Base-by-base conservation (phyloP, 1,140 invertebrate genomes). In the Phocides pigmalion region DNA sequence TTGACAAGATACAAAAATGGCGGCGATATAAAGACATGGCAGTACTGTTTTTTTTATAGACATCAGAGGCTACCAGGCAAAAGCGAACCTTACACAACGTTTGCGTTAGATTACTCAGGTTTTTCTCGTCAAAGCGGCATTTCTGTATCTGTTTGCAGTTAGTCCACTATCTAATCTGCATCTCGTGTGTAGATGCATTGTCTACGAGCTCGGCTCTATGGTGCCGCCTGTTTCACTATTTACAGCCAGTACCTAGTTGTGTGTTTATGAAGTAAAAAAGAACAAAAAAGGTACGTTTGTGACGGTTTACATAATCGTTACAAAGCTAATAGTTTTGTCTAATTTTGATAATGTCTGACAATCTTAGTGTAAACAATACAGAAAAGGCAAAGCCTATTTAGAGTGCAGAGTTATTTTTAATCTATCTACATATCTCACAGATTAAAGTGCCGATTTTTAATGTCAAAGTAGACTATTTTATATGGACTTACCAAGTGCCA, bases 81-180 rank as follows among this genome's bases (percentile, higher is more conserved):
- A 35, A 25, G 49, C 41, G 25, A 46, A 28, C 8, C 39, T 25
- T 56, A 51, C 37, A 17, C 19, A 32, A 28, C 41, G 15, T 58
- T 46, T 46, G 54, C 11, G 12, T 58, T 32, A 51, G 54, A 32
- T 58, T 32, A 46, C 54, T 44, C 16, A 20, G 41, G 41, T 41
- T 54, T 50, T 53, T 68, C 50, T 53, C 46, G 51, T 58, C 53
- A 53, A 59, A 64, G 66, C 66, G 66, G 61, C 53, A 25, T 32
- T 58, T 44, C 51, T 14, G 51, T 46, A 56, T 58, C 35, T 58
- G 54, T 58, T 58, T 46, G 37, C 54, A 47, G 35, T 51, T 63
- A 54, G 5, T 11, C 8, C 44, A 17, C 11, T 68, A 68, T 68
- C 66, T 68, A 59, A 68, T 68, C 66, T 63, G 53, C 37, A 51